Base-by-base conservation (phyloP, 2,113 vertebrate genomes). In the Nannospalax galili region DNA sequence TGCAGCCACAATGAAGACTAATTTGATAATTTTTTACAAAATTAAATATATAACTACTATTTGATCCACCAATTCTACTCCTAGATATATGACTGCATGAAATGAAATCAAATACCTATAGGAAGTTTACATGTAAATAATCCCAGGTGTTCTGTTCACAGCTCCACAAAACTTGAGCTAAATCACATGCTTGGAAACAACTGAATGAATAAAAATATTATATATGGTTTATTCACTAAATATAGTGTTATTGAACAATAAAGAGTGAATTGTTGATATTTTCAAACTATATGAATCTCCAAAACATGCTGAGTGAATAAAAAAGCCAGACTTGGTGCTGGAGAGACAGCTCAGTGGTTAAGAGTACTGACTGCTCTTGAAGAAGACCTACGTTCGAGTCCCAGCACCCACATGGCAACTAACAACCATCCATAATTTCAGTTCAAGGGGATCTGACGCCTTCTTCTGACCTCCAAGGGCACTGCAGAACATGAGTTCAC, bases 11-110 rank as follows among this genome's bases (percentile, higher is more conserved):
- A 62, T 72, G 56, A 69, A 91, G 65, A 81, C 40, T 3, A n/a
- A 58, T 64, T 92, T 58, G 14, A 64, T 40, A 74, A n/a, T 69
- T 88, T 84, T 35, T 93, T 82, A n/a, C 40, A 82, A 91, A 91
- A 52, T 19, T 87, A 82, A 92, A 92, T 89, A 35, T 32, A 26
- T 16, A 69, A 4, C 26, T 87, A n/a, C 35, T 78, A 32, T 40
- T 26, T 48, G 37, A 85, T 17, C 22, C 12, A 91, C 28, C 26
- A 52, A 37, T 81, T 88, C 8, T 15, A 93, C 32, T 85, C n/a
- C 5, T 78, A 40, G 22, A 58, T 87, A n/a, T 40, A 30, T 87
- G 84, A 58, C n/a, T 20, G 11, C 9, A 58, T 58, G n/a, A 58
- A 73, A 73, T 69, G 48, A 56, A 86, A 72, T 56, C 19, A 90